Evolutionary conservation across 2,888 invertebrate species (phyloP), one percentile per base, ranked within the genome.

Genomic region (Dasysyrphus tricinctus): DNA sequence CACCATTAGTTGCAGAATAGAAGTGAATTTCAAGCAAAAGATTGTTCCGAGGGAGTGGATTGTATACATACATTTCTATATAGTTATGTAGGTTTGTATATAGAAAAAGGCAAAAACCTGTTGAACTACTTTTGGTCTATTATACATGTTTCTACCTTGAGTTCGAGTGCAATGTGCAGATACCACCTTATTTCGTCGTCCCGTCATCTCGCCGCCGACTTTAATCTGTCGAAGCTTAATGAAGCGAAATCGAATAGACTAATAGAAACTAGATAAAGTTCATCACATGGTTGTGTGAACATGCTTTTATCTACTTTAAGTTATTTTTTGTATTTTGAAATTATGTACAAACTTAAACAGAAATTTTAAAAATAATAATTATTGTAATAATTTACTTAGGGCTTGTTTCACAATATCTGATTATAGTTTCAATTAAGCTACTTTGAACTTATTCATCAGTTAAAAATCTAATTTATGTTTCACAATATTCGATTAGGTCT

Each of bases 71-170:
- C 14, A 3, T 54, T 4, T 24, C 11, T 24, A 24, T 24, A 14
- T 54, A n/a, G n/a, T n/a, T n/a, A 14, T 32, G 11, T 54, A 14
- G n/a, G 11, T 51, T 6, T 9, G 14, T 32, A 7, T 24, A 39
- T 24, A 39, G 37, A 49, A 69, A 54, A 69, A 39, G 39, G 54
- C 2, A 7, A 69, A 80, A 84, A 85, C 82, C 82, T 47, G 85
- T 85, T 81, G 84, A 77, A 73, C 84, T 80, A 85, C 77, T 77
- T 85, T 69, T 69, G 39, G 69, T 54, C 83, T 61, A 82, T 75
- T 76, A n/a, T n/a, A 37, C 67, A 47, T 67, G 54, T 19, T 54
- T 32, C 72, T 69, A 51, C 69, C 54, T 69, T 69, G 39, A 49
- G 49, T 49, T 65, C 39, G 56, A 59, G 39, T 63, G 54, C 76